Base-by-base conservation (phyloP, 2,797 vertebrate species). In the Philypnodon macrostomus region DNA sequence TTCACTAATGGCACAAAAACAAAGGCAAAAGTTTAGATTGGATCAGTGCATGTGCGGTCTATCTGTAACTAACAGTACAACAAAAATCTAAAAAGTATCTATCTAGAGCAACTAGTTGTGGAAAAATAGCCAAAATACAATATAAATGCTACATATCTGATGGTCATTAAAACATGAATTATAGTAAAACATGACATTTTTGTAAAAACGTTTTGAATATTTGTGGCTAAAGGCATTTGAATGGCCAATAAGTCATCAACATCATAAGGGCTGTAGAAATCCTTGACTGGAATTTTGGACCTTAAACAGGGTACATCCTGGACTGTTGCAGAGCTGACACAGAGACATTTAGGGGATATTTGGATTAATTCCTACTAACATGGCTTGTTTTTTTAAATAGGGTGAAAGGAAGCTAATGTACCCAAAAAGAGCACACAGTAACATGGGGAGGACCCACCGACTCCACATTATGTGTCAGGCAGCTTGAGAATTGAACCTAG, bases 11-110 rank as follows among this genome's bases (percentile, higher is more conserved):
- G 8, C 17, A 44, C 11, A 45, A 57, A 58, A n/a, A n/a, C n/a
- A n/a, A n/a, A 2, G 46, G 11, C 4, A 42, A 4, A 17, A 35
- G 10, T 57, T 5, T 11, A 34, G 12, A 47, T 49, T 55, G 52
- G 69, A 78, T 81, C 67, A 77, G 85, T 83, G 80, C 63, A 69
- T 21, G 19, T 56, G 64, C 59, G 73, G 45, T 53, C 24, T 23
- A 12, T 63, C 56, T 60, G 48, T 24, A 50, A 34, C 31, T 2
- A 37, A 51, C 6, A 61, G 34, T 38, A 40, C 16, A 56, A 6
- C 36, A 61, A 49, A 47, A 36, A 33, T 4, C n/a, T 14, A 2
- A 29, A 36, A 30, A 11, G 5, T 40, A 31, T 18, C 16, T 36
- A 8, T 59, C 30, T 26, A 45, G 33, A 37, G 31, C 5, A 66